Evolutionary conservation across 2,888 invertebrate species (phyloP).

Genomic region (Hydraecia micacea): DNA sequence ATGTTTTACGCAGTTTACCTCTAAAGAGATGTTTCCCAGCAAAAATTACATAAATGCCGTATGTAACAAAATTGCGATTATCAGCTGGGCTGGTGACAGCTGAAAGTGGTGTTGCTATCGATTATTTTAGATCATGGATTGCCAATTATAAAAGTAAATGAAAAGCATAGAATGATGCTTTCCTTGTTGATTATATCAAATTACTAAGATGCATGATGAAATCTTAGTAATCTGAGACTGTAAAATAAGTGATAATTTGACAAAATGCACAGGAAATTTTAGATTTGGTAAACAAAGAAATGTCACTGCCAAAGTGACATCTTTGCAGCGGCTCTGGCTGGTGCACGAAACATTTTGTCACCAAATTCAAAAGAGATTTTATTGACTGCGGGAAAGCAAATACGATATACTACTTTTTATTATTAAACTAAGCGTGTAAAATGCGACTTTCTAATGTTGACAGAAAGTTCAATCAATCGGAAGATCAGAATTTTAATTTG

Average conservation of each 20-base stretch:
- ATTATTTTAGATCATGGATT: constrained; percentile 9
- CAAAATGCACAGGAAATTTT: neutral
- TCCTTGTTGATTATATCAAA: neutral
- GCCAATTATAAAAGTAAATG: constrained; percentile 7
- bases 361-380: constrained; percentile 17
- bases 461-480: neutral
- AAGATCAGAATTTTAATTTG: neutral
- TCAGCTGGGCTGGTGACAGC: constrained; percentile 75
- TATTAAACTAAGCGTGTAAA: neutral
- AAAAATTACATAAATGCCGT: constrained; percentile 83
- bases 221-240: neutral
- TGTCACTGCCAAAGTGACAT: constrained; percentile 1
- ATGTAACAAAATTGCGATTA: constrained; percentile 61
- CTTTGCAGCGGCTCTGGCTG: constrained; percentile 1
- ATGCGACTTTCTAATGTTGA: neutral
- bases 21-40: constrained; percentile 73
- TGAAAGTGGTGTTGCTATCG: constrained; percentile 41
- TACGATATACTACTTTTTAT: neutral
- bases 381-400: neutral
- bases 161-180: neutral
- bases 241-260: neutral
- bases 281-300: constrained; percentile 4
- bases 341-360: neutral
- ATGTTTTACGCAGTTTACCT: constrained; percentile 70
- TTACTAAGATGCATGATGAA: too few relatives aligned